Base-by-base conservation (phyloP, 2,113 vertebrate species). In the Brachypteracias leptosomus region DNA sequence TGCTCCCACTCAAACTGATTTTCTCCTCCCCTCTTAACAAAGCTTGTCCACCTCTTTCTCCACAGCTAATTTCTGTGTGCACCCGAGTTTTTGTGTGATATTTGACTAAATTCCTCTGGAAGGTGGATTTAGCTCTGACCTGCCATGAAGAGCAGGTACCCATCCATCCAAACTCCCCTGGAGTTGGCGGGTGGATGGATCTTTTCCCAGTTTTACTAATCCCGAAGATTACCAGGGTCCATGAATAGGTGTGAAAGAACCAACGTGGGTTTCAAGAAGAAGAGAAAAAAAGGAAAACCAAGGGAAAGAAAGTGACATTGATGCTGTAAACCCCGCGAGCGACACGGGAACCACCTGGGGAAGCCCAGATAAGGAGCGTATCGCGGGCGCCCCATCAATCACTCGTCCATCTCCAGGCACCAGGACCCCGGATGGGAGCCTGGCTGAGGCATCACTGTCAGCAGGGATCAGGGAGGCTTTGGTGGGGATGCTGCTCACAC, bases 351-450 rank as follows among this genome's bases (percentile, higher is more conserved):
- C 71, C 92, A 55, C 19, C 24, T 21, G 47, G 94, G 52, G 38
- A 79, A 57, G 52, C 5, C 5, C 57, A 96, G 97, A 97, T 97
- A 96, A 97, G 89, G 49, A 66, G 85, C 35, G 3, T 96, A 96
- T 96, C 91, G 13, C 81, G 25, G 79, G 85, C 26, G 3, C 86
- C 91, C 66, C 90, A 78, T 96, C 96, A 95, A 96, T 97, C 95
- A 96, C 52, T 4, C 65, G 20, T 95, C 95, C 96, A 72, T 96
- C 94, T 95, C 72, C 75, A 22, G 8, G 79, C 38, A 0, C 62
- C 73, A 2, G 1, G 26, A 63, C 33, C 83, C 46, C 13, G 26
- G 42, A 7, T 29, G 76, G 93, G 74, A 89, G 35, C 0, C 7
- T 2, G 3, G 79, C 7, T 7, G 49, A 5, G 40, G 73, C 61